These are phyloP conservation scores for Lagopus muta DNA, from an alignment of 2,113 vertebrate species.

Conservation along the genomic window DNA sequence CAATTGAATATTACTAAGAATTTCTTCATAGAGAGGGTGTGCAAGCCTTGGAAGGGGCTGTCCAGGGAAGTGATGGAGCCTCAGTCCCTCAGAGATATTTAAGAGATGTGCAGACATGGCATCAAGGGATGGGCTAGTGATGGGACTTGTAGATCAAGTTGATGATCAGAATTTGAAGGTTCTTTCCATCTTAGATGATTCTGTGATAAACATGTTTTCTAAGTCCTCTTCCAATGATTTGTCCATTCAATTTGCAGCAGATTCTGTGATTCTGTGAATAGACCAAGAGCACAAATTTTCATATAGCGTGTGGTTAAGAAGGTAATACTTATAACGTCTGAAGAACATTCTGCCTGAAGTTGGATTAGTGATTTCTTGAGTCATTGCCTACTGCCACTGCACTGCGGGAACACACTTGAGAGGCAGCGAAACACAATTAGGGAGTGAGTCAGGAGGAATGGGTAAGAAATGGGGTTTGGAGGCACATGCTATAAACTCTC, in stretches of 20 bases:
- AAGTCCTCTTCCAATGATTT: neutral
- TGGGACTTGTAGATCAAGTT: neutral
- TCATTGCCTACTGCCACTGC: neutral
- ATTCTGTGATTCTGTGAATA: neutral
- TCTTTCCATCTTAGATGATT: neutral
- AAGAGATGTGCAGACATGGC: neutral
- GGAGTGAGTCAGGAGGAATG: neutral
- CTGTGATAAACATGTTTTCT: neutral
- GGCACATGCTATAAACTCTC: neutral
- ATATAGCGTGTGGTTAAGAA: neutral
- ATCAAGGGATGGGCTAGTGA: neutral
- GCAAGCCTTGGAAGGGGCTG: neutral
- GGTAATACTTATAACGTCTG: neutral
- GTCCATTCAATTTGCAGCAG: neutral
- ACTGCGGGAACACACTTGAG: neutral
- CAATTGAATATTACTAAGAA: neutral
- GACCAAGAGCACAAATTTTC: neutral
- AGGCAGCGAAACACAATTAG: neutral
- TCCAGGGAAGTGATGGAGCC: neutral
- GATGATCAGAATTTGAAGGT: neutral
- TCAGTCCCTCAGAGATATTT: neutral
- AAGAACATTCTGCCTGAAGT: neutral
- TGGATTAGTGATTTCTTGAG: fast-evolving
- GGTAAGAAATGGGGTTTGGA: neutral
- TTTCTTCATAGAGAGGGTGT: neutral